These are phyloP conservation scores for Alloscopus bannaensis DNA, from an alignment of 2,888 invertebrate species.

Conservation along the genomic window DNA sequence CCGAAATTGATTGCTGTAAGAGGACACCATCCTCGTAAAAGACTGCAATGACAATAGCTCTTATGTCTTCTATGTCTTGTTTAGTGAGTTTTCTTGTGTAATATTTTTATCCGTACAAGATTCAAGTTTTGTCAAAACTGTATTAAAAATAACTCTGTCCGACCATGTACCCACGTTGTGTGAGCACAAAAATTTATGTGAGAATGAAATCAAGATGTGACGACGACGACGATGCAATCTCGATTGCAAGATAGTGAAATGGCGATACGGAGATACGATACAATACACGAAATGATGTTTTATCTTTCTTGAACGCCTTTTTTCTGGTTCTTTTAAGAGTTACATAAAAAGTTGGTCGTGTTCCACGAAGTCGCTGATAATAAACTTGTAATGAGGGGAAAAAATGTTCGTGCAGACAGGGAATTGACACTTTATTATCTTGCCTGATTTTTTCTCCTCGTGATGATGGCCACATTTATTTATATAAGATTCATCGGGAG, in stretches of 20 bases:
- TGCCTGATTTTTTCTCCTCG: constrained; percentile 12
- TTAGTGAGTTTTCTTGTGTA: too few relatives aligned
- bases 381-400: neutral
- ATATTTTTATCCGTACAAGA: constrained; percentile 1
- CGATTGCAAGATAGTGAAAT: neutral
- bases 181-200: neutral
- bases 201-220: constrained; percentile 6
- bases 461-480: too few relatives aligned
- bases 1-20: neutral
- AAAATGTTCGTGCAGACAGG: constrained; percentile 34
- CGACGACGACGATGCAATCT: constrained; percentile 5
- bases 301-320: too few relatives aligned
- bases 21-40: neutral
- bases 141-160: too few relatives aligned
- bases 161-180: neutral
- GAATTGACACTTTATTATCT: constrained; percentile 48
- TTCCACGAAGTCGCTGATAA: constrained; percentile 31
- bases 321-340: too few relatives aligned
- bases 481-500: too few relatives aligned
- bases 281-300: too few relatives aligned
- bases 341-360: too few relatives aligned
- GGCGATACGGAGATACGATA: too few relatives aligned
- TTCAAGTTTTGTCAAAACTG: neutral
- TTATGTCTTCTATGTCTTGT: too few relatives aligned
- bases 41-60: neutral